Percentiles rank a stretch among this genome's conserved stretches.
phyloP scores from a whole-genome alignment of 2,888 invertebrate genomes.

The Loripinus fragilis region DNA sequence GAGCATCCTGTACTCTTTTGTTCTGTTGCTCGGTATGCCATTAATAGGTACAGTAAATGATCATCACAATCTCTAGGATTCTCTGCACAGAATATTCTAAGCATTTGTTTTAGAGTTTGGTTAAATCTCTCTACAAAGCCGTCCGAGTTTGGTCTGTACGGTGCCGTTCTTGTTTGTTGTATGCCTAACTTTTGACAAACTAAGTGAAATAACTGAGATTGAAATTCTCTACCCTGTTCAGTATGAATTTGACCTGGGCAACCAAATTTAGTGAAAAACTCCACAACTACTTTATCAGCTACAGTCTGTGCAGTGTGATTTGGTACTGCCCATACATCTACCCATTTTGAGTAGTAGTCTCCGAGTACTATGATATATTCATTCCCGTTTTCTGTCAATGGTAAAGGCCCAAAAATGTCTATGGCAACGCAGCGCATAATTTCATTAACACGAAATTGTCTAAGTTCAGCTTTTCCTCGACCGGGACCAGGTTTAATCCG shows the following conservation, averaged over 20 bases:
- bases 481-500: constrained; percentile 47
- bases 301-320: constrained; percentile 54
- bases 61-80: constrained; percentile 58
- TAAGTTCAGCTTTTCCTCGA: constrained; percentile 42
- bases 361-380: no score
- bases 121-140: constrained; percentile 60
- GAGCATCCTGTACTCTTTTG: no score
- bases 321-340: constrained; percentile 37
- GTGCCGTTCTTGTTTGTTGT: constrained; percentile 56
- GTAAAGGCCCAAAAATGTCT: no score
- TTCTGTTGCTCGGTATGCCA: constrained; percentile 48
- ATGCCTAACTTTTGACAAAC: no score
- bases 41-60: constrained; percentile 48
- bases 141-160: constrained; percentile 54
- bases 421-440: no score
- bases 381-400: no score
- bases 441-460: constrained; percentile 34
- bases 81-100: no score
- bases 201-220: no score
- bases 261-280: constrained; percentile 52
- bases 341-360: no score
- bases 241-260: no score
- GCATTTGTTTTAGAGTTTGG: constrained; percentile 44
- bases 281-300: constrained; percentile 53
- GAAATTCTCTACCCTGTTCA: no score